phyloP scores from a whole-genome alignment of 2,888 invertebrate species.

The Galerucella calmariensis region DNA sequence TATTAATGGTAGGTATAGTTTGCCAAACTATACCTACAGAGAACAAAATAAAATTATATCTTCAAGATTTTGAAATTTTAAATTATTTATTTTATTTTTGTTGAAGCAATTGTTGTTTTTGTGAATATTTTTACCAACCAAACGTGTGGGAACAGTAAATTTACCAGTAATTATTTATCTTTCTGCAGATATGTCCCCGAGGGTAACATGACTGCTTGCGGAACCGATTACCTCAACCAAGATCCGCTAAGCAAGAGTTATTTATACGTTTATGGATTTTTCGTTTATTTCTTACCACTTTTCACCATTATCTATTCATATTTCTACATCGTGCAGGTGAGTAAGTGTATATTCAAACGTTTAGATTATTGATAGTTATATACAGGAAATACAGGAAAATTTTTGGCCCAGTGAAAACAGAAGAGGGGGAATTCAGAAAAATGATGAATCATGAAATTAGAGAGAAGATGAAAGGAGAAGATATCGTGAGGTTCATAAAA shows the following conservation, averaged over 20 bases:
- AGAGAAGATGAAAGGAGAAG: no score
- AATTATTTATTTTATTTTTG: no score
- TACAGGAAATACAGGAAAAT: constrained; percentile 1
- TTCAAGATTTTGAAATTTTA: no score
- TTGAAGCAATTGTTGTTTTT: neutral
- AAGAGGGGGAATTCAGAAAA: no score
- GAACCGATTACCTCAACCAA: constrained; percentile 85
- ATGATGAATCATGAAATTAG: no score
- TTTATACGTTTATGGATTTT: constrained; percentile 81
- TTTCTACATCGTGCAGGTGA: constrained; percentile 84
- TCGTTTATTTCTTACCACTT: constrained; percentile 82
- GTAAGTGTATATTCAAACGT: constrained; percentile 53
- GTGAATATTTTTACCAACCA: neutral
- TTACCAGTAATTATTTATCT: constrained; percentile 1
- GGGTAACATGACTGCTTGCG: constrained; percentile 94
- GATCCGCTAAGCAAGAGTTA: constrained; percentile 83
- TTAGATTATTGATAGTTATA: constrained; percentile 2
- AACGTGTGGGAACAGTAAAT: neutral
- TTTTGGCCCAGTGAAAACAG: no score
- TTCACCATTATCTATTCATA: constrained; percentile 87
- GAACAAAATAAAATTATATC: no score
- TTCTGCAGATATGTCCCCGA: constrained; percentile 85
- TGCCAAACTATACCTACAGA: no score
- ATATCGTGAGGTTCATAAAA: no score
- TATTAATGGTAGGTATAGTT: no score